Evolutionary conservation across 2,797 vertebrate species (phyloP).

Genomic region (Babyrousa celebensis): DNA sequence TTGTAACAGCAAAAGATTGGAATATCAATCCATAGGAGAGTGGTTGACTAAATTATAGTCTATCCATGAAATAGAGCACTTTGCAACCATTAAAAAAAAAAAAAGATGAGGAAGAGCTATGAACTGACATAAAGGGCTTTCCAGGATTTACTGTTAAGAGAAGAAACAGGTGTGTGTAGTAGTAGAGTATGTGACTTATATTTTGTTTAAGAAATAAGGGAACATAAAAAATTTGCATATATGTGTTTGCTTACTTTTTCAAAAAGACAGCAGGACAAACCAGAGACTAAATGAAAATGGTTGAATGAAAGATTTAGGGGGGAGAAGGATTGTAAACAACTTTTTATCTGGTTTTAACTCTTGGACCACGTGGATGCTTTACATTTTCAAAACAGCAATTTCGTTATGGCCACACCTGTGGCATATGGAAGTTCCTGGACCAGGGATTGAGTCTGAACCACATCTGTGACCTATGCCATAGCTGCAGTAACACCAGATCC

Average conservation of each 20-base stretch:
- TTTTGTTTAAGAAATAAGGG: constrained; percentile 26
- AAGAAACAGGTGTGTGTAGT: not conserved
- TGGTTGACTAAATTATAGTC: not conserved
- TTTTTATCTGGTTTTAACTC: constrained; percentile 25
- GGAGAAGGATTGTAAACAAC: not conserved
- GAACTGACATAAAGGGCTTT: not conserved
- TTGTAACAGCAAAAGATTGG: not conserved
- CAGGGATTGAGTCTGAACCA: too few relatives aligned
- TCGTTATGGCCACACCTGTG: too few relatives aligned
- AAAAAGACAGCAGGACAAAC: not conserved
- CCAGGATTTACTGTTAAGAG: constrained; percentile 35
- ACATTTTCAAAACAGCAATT: constrained; percentile 6
- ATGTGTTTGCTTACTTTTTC: not conserved
- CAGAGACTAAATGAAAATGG: constrained; percentile 21
- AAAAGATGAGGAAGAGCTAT: not conserved
- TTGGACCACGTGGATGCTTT: not conserved
- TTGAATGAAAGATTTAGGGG: not conserved
- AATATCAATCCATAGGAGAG: not conserved
- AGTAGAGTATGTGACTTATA: not conserved
- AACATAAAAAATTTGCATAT: not conserved
- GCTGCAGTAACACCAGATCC: too few relatives aligned
- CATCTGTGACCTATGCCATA: too few relatives aligned
- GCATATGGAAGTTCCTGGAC: too few relatives aligned
- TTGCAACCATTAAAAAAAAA: not conserved
- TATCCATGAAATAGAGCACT: not conserved